These are phyloP conservation scores for Maylandia zebra DNA, from an alignment of 2,113 vertebrate genomes.

Conservation along the genomic window DNA sequence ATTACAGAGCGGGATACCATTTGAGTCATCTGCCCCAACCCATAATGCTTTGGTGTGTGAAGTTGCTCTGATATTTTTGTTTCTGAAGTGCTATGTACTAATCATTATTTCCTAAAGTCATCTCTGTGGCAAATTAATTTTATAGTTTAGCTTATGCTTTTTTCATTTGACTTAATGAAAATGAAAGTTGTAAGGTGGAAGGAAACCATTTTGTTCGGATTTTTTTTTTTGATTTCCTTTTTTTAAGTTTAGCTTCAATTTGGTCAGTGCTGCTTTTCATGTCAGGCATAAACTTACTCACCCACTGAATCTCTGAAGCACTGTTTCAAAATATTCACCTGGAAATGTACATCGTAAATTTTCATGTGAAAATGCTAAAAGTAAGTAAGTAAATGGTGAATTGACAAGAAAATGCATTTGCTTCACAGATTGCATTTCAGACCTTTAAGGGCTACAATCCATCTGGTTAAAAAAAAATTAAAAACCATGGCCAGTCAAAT, in stretches of 20 bases:
- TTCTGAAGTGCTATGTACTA: background rate
- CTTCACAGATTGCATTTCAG: slow-evolving; percentile 70
- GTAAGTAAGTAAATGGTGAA: background rate
- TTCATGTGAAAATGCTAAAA: background rate
- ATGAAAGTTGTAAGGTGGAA: background rate
- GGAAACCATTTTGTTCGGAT: slow-evolving; percentile 27
- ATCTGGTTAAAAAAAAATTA: slow-evolving; percentile 15
- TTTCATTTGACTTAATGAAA: background rate
- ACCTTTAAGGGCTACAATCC: slow-evolving; percentile 57
- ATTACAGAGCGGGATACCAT: slow-evolving; percentile 52
- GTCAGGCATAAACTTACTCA: slow-evolving; percentile 54
- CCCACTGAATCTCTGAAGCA: slow-evolving; percentile 69
- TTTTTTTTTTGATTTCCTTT: background rate
- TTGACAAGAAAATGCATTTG: slow-evolving; percentile 48
- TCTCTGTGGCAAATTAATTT: slow-evolving; percentile 1
- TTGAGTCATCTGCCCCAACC: slow-evolving; percentile 50
- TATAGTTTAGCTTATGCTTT: background rate
- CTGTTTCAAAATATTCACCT: slow-evolving; percentile 36
- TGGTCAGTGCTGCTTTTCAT: slow-evolving; percentile 62
- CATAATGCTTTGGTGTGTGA: slow-evolving; percentile 59
- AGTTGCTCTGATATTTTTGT: slow-evolving; percentile 46
- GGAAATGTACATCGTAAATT: background rate
- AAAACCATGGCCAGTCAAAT: background rate
- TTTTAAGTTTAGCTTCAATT: slow-evolving; percentile 17
- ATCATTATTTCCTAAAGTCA: slow-evolving; percentile 4